phyloP scores from a whole-genome alignment of 1,140 invertebrate species.

The Drosophila melanogaster region Release_6_plus_ISO1_MT NT_033777.3:9528501-9529000 shows the following conservation, averaged over 20 bases:
- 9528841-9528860: conserved; percentile 50
- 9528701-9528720: conserved; percentile 58
- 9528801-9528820: conserved; percentile 55
- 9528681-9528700: not conserved
- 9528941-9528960: conserved; percentile 38
- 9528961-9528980: conserved; percentile 57
- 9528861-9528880: conserved; percentile 44
- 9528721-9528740: conserved; percentile 53
- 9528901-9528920: conserved; percentile 51
- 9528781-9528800: conserved; percentile 35
- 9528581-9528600: not conserved
- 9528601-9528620: conserved; percentile 6
- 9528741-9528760: conserved; percentile 31
- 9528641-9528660: conserved; percentile 47
- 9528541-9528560: conserved; percentile 32
- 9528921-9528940: conserved; percentile 1
- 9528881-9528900: conserved; percentile 53
- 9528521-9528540: conserved; percentile 36
- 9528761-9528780: conserved; percentile 53
- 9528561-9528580: not conserved
- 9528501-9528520: conserved; percentile 33
- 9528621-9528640: conserved; percentile 30
- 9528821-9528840: conserved; percentile 71
- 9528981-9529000: conserved; percentile 42
- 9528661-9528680: not conserved